Evolutionary conservation across 23 tunicate genomes (phyloP).

Genomic region (Diplosoma virens): DNA sequence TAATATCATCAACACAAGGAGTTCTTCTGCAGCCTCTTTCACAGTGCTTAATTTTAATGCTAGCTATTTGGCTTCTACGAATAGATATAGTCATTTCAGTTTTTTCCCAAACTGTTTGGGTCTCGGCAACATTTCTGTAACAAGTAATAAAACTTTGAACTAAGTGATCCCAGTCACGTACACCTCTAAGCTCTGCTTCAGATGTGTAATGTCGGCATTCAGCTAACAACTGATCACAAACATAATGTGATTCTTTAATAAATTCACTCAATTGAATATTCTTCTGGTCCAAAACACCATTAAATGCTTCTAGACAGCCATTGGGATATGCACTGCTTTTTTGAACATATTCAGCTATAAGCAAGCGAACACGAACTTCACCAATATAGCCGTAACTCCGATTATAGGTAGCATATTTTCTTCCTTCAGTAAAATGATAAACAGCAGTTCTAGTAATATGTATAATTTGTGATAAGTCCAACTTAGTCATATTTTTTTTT

Average conservation of each 20-base stretch:
- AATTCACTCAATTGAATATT: slow-evolving; percentile 1
- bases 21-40: too few species aligned
- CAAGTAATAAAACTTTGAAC: slow-evolving; percentile 1
- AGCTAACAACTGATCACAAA: slow-evolving; percentile 56
- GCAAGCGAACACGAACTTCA: slow-evolving; percentile 34
- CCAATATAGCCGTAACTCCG: slow-evolving; percentile 50
- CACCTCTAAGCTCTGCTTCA: slow-evolving; percentile 2
- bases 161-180: background rate
- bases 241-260: slow-evolving; percentile 39
- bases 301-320: slow-evolving; percentile 4
- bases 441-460: slow-evolving; percentile 11
- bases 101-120: background rate
- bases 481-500: background rate
- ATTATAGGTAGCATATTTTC: slow-evolving; percentile 4
- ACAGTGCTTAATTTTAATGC: slow-evolving; percentile 1
- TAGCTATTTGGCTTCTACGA: slow-evolving; percentile 13
- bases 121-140: slow-evolving; percentile 1
- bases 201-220: slow-evolving; percentile 44
- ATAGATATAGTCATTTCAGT: background rate
- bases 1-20: too few species aligned
- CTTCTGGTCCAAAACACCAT: background rate
- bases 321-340: background rate
- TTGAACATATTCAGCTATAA: slow-evolving; percentile 27
- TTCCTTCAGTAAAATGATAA: slow-evolving; percentile 13
- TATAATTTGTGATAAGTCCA: background rate